Base-by-base conservation (phyloP, 1,140 invertebrate genomes). In the Campodea augens region DNA sequence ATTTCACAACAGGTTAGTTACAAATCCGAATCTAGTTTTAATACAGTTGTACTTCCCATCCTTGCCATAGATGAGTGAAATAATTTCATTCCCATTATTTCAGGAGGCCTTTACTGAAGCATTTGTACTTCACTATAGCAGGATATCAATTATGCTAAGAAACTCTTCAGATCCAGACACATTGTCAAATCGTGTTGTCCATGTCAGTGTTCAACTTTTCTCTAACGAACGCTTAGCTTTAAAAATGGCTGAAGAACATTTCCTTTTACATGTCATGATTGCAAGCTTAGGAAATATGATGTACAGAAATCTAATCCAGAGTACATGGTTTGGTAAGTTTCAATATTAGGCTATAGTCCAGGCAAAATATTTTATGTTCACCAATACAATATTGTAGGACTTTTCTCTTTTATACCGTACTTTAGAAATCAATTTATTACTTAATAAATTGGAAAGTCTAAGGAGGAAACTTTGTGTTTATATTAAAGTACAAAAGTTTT, bases 191-290 rank as follows among this genome's bases (percentile, higher is more conserved):
- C 71, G 89, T 40, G 88, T 97, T 3, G 91, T 97, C 1, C 92
- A 97, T 61, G 91, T 97, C 58, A 91, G 85, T 57, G 92, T 97
- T 2, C 91, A 83, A 62, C 62, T 98, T 37, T 96, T 97, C 63
- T 90, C 84, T 49, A 95, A 96, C 59, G 87, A 96, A 65, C 76
- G 75, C 25, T 64, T 96, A 4, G 89, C 91, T 1, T 65, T 84
- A 18, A 72, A 80, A 55, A 93, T 96, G 80, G 84, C 88, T 10
- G 78, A 91, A 52, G 75, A 91, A 52, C 69, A 90, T 32, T 81
- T 87, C 55, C 66, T 97, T 22, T 67, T 97, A 18, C 85, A 92
- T 58, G 85, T 93, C 1, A 91, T 98, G 80, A 85, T 96, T 40
- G 77, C 90, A 21, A 88, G 85, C 52, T 69, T 98, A 7, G 82